phyloP scores from a whole-genome alignment of 2,888 invertebrate species.

The Seladonia tumulorum region DNA sequence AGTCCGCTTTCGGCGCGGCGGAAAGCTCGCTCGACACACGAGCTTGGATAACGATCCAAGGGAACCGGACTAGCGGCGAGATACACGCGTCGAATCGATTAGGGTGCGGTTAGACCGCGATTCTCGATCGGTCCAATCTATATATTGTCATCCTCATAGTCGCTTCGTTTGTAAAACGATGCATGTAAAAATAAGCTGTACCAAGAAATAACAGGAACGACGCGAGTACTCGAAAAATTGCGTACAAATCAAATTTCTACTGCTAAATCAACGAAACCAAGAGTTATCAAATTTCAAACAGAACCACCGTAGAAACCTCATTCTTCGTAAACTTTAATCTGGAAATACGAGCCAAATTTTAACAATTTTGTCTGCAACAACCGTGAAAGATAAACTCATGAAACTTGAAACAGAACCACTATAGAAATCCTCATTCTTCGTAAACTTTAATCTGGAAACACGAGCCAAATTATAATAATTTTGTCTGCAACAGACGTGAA shows the following conservation, averaged over 20 bases:
- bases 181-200: no score
- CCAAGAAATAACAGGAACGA: no score
- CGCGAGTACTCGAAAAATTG: no score
- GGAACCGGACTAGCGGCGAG: background rate
- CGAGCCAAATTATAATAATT: no score
- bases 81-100: conserved; percentile 54
- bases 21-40: conserved; percentile 8
- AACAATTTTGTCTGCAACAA: background rate
- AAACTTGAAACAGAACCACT: no score
- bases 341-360: background rate
- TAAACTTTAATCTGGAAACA: no score
- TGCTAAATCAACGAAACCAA: no score
- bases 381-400: background rate
- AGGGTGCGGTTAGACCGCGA: background rate
- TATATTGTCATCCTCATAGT: no score
- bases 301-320: background rate
- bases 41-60: background rate
- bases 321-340: background rate
- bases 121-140: background rate
- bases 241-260: no score
- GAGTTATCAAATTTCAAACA: background rate
- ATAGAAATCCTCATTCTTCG: no score
- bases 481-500: no score
- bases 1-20: background rate
- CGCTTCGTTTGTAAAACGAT: no score